These are phyloP conservation scores for Columbina picui DNA, from an alignment of 2,113 vertebrate species.

Conservation along the genomic window DNA sequence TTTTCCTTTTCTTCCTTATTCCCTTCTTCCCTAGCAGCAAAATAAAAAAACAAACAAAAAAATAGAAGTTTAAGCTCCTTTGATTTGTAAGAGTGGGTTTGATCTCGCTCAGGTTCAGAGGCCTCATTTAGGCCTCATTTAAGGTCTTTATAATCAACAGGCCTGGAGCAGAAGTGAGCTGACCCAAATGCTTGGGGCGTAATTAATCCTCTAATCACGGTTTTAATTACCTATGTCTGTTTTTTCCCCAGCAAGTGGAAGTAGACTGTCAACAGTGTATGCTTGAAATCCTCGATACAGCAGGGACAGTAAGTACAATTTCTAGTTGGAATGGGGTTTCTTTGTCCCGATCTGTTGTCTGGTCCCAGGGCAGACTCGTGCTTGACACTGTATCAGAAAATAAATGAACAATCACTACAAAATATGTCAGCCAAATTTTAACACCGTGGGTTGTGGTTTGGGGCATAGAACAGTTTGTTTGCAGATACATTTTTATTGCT, in stretches of 20 bases:
- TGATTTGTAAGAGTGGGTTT: neutral
- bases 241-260: conserved; percentile 91
- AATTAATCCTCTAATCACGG: neutral
- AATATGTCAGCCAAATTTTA: neutral
- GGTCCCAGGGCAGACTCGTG: neutral
- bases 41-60: neutral
- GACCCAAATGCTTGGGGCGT: neutral
- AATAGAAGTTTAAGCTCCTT: neutral
- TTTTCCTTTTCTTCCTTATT: neutral
- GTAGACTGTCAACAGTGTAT: conserved; percentile 99
- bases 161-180: neutral
- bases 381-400: neutral
- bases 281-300: conserved; percentile 99
- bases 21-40: neutral
- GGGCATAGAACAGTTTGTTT: neutral
- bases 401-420: neutral
- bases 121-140: neutral
- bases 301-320: conserved; percentile 90
- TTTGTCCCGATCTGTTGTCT: neutral
- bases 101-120: neutral
- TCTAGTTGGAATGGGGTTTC: neutral
- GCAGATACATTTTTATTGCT: neutral
- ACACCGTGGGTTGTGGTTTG: neutral
- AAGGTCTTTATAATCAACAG: neutral
- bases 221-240: neutral